Evolutionary conservation across 2,888 invertebrate species (phyloP), one percentile per base, ranked within the genome.

Genomic region (Acrocyrtus sp.): DNA sequence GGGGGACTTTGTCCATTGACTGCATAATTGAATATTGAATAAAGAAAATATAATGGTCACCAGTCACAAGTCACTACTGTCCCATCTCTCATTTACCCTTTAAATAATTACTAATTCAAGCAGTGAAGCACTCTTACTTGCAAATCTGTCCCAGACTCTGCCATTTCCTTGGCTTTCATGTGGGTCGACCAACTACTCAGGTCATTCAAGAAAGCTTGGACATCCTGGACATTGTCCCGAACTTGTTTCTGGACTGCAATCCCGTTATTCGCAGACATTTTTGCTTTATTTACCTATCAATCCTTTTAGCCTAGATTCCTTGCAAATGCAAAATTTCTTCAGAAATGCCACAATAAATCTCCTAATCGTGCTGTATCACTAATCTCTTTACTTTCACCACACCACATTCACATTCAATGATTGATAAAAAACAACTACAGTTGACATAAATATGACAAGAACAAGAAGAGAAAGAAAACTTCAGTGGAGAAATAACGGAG

Each of bases 141-240:
- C 4, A 68, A 63, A 58, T 74, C 74, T 41, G 53, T 53, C 0
- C 53, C 47, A 1, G 72, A 68, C 12, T 61, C 72, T 12, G 74
- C 72, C 47, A 78, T 27, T 58, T 92, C 91, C 85, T 90, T 91
- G 76, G 88, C 86, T 85, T 90, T 91, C 90, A 92, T 91, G 83
- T 91, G 89, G 58, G 87, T 84, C 81, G 91, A 90, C 90, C 91
- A 91, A 83, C 86, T 87, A 83, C 89, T 88, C 82, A 94, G 85
- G 83, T 92, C 93, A 79, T 88, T 87, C 83, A 90, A 86, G 84
- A 89, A 93, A 78, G 86, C 88, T 81, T 89, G 87, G 62, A 93
- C 84, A 82, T 91, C 91, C 77, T 88, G 87, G 26, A 89, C 88
- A 85, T 93, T 93, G 81, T 93, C 89, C 79, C 88, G 88, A 69